Evolutionary conservation across 2,113 vertebrate genomes (phyloP), one percentile per base, ranked within the genome.

Genomic region (Microtus richardsoni): DNA sequence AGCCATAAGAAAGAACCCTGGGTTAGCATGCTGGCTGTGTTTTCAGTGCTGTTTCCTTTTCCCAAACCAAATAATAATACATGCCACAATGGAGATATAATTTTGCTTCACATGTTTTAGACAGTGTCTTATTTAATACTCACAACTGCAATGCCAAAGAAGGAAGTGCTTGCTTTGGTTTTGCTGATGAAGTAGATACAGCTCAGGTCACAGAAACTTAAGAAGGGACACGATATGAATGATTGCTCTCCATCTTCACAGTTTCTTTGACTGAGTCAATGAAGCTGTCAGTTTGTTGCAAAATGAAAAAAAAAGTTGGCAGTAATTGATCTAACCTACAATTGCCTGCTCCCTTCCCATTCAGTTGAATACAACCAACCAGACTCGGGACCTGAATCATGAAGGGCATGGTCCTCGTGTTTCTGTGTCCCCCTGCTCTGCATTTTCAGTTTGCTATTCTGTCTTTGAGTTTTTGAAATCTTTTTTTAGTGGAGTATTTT

Each of bases 361-460:
- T 16, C 14, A 11, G 13, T 28, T 41, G 54, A 88, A 68, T 75
- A 58, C 54, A 75, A 75, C 24, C 49, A 52, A 49, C 39, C 22
- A 79, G 22, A 71, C 26, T 62, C 16, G 30, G 33, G 87, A 28
- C 39, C 58, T 70, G 68, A 75, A 36, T 49, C 49, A 62, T n/a
- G 36, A 93, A 70, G 14, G 22, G 66, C 49, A 44, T n/a, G 41
- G 28, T 75, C 75, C 36, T 52, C 19, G 9, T 44, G 77, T 78
- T 88, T 60, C 73, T 62, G 47, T 74, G 68, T 39, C 24, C 58
- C 66, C 47, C 1, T 60, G 33, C 49, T 9, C 66, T 88, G 8
- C 33, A 41, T 88, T 96, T 92, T 71, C 30, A 54, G 80, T 87
- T 80, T 60, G 71, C 26, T 26, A 68, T 74, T 87, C 73, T 71